Evolutionary conservation across 2,797 vertebrate species (phyloP).

Genomic region (Carduelis carduelis): DNA sequence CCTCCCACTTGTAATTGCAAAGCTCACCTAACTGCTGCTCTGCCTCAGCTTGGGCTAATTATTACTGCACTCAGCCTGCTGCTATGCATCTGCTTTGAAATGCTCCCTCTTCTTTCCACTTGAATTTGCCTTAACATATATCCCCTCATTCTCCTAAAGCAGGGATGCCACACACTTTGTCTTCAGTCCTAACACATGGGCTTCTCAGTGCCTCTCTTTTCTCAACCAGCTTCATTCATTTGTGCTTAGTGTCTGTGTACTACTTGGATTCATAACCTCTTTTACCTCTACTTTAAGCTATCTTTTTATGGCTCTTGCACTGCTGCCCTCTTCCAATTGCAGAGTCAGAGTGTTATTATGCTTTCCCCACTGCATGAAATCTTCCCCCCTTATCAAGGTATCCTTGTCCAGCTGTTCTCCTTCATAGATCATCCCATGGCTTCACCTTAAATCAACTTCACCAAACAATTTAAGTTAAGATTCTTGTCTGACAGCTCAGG

Average conservation of each 20-base stretch:
- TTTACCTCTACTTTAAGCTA: not conserved
- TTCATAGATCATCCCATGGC: not conserved
- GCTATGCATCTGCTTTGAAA: constrained; percentile 44
- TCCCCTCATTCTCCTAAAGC: not conserved
- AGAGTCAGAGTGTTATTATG: not conserved
- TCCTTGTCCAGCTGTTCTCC: not conserved
- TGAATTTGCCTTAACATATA: constrained; percentile 27
- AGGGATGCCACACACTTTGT: not conserved
- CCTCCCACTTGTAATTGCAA: constrained; percentile 60
- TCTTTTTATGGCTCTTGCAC: not conserved
- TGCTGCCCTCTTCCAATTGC: not conserved
- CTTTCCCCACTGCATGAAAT: not conserved
- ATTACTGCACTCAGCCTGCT: constrained; percentile 36
- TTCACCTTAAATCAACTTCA: not conserved
- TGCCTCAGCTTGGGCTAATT: constrained; percentile 44
- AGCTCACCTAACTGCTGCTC: constrained; percentile 41
- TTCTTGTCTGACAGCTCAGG: not conserved
- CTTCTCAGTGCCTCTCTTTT: not conserved
- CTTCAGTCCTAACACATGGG: not conserved
- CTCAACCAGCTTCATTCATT: not conserved
- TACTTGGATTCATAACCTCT: not conserved
- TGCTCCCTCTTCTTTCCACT: constrained; percentile 19
- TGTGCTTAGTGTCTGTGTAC: not conserved
- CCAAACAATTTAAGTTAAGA: not conserved
- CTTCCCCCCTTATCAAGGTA: not conserved